Evolutionary conservation across 2,888 invertebrate species (phyloP).

Genomic region (Scaeva pyrastri): DNA sequence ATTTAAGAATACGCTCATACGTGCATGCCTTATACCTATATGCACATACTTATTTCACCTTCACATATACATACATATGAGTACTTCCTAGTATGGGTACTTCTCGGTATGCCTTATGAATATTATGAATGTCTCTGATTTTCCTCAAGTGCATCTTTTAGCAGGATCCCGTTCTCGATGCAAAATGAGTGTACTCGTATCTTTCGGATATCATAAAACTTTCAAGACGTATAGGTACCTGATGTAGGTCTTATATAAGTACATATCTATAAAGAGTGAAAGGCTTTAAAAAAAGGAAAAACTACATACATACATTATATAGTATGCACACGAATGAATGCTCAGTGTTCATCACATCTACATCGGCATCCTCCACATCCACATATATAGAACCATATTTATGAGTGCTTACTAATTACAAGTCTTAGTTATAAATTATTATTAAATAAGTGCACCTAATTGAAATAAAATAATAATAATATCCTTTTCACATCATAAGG

Average conservation of each 20-base stretch:
- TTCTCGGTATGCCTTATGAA: background rate
- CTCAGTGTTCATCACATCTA: background rate
- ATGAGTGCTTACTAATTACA: constrained; percentile 26
- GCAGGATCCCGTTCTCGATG: background rate
- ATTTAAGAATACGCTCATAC: too few species aligned
- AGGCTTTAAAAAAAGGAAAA: background rate
- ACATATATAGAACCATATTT: background rate
- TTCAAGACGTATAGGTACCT: constrained; percentile 8
- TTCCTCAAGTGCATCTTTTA: constrained; percentile 12
- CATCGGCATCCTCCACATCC: too few species aligned
- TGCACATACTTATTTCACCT: background rate
- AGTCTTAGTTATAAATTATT: constrained; percentile 11
- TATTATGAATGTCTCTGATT: constrained; percentile 16
- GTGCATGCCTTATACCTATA: background rate
- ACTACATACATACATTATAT: too few species aligned
- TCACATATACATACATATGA: background rate
- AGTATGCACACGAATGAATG: background rate
- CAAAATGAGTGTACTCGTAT: constrained; percentile 15
- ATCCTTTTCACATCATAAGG: constrained; percentile 4
- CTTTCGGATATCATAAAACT: constrained; percentile 4
- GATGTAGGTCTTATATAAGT: background rate
- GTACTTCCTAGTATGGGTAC: too few species aligned
- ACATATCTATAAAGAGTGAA: background rate
- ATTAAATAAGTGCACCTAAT: constrained; percentile 42
- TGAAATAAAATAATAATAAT: constrained; percentile 64